Evolutionary conservation across 2,797 vertebrate species (phyloP), one percentile per base, ranked within the genome.

Genomic region (Apodemus agrarius): DNA sequence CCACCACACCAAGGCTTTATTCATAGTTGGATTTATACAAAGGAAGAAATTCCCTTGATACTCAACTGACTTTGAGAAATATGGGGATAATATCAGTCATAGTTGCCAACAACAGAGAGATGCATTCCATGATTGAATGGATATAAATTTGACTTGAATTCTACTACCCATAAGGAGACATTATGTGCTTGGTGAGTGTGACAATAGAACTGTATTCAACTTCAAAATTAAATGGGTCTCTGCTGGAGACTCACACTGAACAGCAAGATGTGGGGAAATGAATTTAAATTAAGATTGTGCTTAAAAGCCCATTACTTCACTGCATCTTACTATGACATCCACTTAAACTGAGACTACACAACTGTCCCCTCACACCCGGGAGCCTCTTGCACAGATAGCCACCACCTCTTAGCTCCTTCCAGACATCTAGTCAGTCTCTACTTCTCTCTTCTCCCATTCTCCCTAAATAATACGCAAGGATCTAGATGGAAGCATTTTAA

Each of bases 171-270:
- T 88, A 90, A 96, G 93, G 76, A 94, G 78, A 96, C 57, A 97
- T 81, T 72, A 90, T 85, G 40, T 94, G 81, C 76, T 88, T 90
- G 43, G 46, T 94, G 75, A 78, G 6, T 93, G 31, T 96, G 90
- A 90, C 89, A 40, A 69, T 14, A 21, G 24, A 97, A 94, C 40
- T 91, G 93, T 92, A 96, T 95, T 97, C 76, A 90, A 37, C 78
- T 93, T 94, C 88, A 93, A 94, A 93, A 96, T 96, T 92, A 94
- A 96, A 90, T 81, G 79, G 90, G 57, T 85, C 46, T 91, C 76
- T 94, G 63, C 63, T 94, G 31, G 46, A 96, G 72, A 84, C 78
- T 92, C 81, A 94, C 40, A 74, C 37, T 80, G 37, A 97, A n/a
- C 21, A 88, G 72, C 46, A 95, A 90, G 34, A 95, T 43, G 13